Evolutionary conservation across 2,797 vertebrate genomes (phyloP).

Genomic region (Malacoctenus gilli): DNA sequence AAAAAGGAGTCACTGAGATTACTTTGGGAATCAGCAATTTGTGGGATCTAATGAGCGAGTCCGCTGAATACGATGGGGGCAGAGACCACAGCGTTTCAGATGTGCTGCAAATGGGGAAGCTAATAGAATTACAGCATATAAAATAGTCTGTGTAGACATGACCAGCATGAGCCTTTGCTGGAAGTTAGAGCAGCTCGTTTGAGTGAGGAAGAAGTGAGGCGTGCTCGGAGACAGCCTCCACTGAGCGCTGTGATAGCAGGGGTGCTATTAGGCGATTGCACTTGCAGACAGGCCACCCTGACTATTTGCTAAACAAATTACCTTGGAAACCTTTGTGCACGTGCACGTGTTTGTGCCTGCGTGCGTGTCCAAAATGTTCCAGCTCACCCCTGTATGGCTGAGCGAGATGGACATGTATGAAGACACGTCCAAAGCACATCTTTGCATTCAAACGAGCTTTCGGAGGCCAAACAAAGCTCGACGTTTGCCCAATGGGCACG

Average conservation of each 20-base stretch:
- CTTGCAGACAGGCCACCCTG: conserved; percentile 45
- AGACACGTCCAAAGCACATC: conserved; percentile 55
- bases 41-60: conserved; percentile 14
- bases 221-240: conserved; percentile 4
- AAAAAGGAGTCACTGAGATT: conserved; percentile 19
- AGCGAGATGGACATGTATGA: conserved; percentile 53
- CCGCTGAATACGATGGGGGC: too few relatives aligned
- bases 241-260: conserved; percentile 32
- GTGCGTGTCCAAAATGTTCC: conserved; percentile 7
- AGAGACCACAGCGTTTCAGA: too few relatives aligned
- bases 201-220: conserved; percentile 3
- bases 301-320: conserved; percentile 81
- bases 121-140: conserved; percentile 6
- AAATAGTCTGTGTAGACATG: conserved; percentile 11
- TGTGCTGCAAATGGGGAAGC: not conserved
- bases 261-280: conserved; percentile 28
- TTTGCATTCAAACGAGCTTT: conserved; percentile 31
- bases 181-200: conserved; percentile 15
- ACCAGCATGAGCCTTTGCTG: not conserved
- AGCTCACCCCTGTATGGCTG: conserved; percentile 30
- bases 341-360: conserved; percentile 39
- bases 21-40: conserved; percentile 51
- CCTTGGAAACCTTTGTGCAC: conserved; percentile 43
- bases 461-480: conserved; percentile 5
- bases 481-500: conserved; percentile 25